Evolutionary conservation across 2,888 invertebrate species (phyloP).

Genomic region (Esperia sulphurella): DNA sequence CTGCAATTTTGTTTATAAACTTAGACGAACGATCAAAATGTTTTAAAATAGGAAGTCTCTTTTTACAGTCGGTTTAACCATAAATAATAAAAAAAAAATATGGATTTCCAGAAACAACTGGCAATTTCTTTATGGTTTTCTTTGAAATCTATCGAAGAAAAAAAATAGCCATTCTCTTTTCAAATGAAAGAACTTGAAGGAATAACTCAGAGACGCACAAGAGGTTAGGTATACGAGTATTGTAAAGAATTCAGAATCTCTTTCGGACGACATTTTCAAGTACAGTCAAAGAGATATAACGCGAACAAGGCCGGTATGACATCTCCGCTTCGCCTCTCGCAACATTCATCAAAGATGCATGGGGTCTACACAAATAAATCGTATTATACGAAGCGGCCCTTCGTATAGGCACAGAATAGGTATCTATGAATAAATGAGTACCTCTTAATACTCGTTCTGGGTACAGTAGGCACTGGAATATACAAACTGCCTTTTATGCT

Average conservation of each 20-base stretch:
- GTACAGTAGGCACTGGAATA: background rate
- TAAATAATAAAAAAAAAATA: no score
- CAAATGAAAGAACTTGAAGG: no score
- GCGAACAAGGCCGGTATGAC: constrained; percentile 10
- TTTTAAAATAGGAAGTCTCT: no score
- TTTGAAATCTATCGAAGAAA: no score
- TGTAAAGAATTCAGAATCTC: constrained; percentile 4
- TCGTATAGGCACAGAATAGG: constrained; percentile 6
- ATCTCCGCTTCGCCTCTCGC: constrained; percentile 14
- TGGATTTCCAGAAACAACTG: no score
- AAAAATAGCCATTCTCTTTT: no score
- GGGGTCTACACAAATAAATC: constrained; percentile 54
- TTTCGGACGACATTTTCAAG: background rate
- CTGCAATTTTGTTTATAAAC: no score
- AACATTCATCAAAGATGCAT: constrained; percentile 51
- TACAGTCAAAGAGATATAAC: constrained; percentile 2
- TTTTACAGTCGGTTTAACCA: no score
- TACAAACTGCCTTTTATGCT: background rate
- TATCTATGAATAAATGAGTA: constrained; percentile 46
- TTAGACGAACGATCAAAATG: no score
- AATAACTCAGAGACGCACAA: no score
- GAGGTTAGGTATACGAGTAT: background rate
- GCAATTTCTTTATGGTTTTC: no score
- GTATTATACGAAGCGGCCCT: constrained; percentile 42
- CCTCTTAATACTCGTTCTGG: background rate